phyloP scores from a whole-genome alignment of 2,797 vertebrate species.

The Crocidura indochinensis region DNA sequence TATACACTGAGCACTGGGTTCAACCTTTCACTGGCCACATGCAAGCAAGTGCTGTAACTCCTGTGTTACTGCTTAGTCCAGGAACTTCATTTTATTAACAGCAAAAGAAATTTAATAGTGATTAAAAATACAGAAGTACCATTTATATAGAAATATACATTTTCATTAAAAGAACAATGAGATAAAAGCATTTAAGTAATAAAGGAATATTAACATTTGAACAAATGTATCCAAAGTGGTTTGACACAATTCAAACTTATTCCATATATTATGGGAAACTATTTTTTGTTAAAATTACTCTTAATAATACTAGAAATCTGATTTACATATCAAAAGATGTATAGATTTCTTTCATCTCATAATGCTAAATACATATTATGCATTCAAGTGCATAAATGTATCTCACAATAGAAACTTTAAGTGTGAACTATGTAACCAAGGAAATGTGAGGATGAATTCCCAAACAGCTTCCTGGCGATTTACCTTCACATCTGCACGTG shows the following conservation, averaged over 20 bases:
- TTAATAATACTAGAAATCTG: slow-evolving; percentile 34
- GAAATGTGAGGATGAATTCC: slow-evolving; percentile 41
- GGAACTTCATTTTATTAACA: background rate
- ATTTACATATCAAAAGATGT: slow-evolving; percentile 7
- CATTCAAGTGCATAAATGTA: background rate
- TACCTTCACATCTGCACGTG: slow-evolving; percentile 98
- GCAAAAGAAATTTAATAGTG: slow-evolving; percentile 4
- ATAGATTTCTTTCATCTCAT: slow-evolving; percentile 10
- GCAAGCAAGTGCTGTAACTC: too few species aligned
- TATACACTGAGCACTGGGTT: too few species aligned
- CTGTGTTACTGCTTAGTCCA: background rate
- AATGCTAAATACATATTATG: background rate
- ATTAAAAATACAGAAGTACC: slow-evolving; percentile 31
- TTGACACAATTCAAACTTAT: slow-evolving; percentile 59
- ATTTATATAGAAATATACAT: background rate
- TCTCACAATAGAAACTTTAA: slow-evolving; percentile 64
- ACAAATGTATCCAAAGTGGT: slow-evolving; percentile 46
- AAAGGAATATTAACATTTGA: slow-evolving; percentile 43
- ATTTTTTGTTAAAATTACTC: slow-evolving; percentile 66
- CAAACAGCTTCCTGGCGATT: slow-evolving; percentile 45
- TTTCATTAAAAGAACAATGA: slow-evolving; percentile 61
- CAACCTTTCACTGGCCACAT: too few species aligned
- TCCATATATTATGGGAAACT: slow-evolving; percentile 20
- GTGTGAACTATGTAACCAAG: background rate
- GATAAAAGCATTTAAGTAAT: slow-evolving; percentile 12